Base-by-base conservation (phyloP, 2,113 vertebrate species). In the Rana temporaria region DNA sequence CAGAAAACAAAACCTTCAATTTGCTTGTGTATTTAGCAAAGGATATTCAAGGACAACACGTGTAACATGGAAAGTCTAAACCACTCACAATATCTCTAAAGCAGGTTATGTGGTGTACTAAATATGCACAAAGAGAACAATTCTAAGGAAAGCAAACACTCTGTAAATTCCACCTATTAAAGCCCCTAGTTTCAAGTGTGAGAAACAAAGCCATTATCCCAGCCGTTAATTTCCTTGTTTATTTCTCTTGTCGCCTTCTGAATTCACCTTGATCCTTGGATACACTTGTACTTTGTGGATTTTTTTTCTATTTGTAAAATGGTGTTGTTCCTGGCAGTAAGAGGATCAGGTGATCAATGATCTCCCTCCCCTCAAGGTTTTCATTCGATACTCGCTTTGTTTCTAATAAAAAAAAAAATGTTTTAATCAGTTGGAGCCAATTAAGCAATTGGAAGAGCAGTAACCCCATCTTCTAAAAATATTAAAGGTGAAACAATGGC, bases 211-310 rank as follows among this genome's bases (percentile, higher is more conserved):
- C 53, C 26, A 57, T 66, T 67, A 42, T 67, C 30, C 70, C 15
- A 48, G 32, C 15, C 4, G 1, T n/a, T 82, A n/a, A 74, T 67
- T 73, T 62, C 19, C 7, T 75, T 55, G 15, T 64, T 63, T 30
- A 15, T 66, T 12, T 66, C n/a, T 52, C 12, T 56, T 7, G 62
- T 16, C 59, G 56, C 30, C 15, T 81, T 68, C 30, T 32, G 66
- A 19, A n/a, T 38, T 83, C 76, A 83, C 81, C 81, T 76, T 83
- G 80, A 82, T 67, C 80, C 57, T 82, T 52, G 75, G 70, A 56
- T 65, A 67, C 17, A 57, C 22, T 26, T 71, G 17, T 59, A 26
- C 26, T 18, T 62, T 22, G 8, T 65, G 69, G 60, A 42, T 42
- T n/a, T 56, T 22, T 52, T 38, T 38, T 74, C 15, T 32, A 32